Conservation (phyloP, 2,113 vertebrate genomes). For the Pseudois nayaur region DNA sequence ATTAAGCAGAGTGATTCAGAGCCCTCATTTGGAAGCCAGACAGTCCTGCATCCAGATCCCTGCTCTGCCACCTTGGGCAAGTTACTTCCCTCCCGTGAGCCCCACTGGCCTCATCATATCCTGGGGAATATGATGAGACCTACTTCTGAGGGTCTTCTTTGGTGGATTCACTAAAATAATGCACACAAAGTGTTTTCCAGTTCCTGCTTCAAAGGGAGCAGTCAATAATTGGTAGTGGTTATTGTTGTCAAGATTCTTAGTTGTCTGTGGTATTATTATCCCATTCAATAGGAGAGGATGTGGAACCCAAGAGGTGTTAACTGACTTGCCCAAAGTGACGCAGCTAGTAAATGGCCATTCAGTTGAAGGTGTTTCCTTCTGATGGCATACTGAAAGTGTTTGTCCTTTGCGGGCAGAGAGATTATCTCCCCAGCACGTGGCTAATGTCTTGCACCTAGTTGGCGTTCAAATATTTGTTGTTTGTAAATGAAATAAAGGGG, state of each 20-base stretch:
- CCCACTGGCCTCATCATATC: not conserved
- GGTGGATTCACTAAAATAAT: not conserved
- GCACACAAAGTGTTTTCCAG: constrained; percentile 17
- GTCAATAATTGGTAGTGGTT: not conserved
- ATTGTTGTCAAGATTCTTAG: not conserved
- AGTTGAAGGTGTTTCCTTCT: not conserved
- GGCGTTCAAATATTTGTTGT: constrained; percentile 46
- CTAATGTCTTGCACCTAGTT: not conserved
- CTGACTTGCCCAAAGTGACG: not conserved
- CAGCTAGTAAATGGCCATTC: not conserved
- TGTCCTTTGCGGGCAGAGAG: not conserved
- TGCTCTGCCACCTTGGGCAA: not conserved
- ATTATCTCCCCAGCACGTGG: not conserved
- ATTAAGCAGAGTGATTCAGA: not conserved
- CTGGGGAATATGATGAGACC: not conserved
- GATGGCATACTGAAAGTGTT: not conserved
- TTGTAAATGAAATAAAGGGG: constrained; percentile 44
- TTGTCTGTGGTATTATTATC: not conserved
- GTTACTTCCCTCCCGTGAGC: not conserved
- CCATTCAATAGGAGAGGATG: not conserved
- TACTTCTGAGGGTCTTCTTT: not conserved
- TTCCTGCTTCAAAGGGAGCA: constrained; percentile 30
- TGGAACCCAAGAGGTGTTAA: not conserved
- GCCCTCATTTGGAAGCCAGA: not conserved
- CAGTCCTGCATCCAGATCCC: not conserved